These are phyloP conservation scores for Cephus pygmeus DNA, from an alignment of 2,888 invertebrate genomes.

Conservation along the genomic window DNA sequence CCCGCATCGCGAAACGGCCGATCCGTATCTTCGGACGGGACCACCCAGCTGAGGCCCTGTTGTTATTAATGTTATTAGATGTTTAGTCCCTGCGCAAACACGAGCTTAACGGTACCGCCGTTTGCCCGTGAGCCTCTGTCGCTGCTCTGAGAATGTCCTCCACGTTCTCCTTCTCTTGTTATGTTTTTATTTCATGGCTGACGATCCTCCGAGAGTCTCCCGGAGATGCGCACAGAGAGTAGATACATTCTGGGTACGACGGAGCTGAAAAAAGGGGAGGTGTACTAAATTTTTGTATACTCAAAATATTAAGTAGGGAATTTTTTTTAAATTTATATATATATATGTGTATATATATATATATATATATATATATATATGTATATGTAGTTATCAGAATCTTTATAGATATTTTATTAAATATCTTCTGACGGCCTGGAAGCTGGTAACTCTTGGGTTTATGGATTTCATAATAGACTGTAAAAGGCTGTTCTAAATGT, in stretches of 20 bases:
- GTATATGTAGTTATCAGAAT: not conserved
- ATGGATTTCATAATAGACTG: not conserved
- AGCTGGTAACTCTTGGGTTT: not conserved
- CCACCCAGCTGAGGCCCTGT: slow-evolving; percentile 34
- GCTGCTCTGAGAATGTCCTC: not conserved
- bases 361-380: not conserved
- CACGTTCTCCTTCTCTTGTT: not conserved
- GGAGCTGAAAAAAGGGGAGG: too few relatives aligned
- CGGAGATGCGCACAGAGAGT: not conserved
- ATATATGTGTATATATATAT: too few relatives aligned
- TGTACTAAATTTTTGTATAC: not conserved
- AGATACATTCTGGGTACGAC: too few relatives aligned
- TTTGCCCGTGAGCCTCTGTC: not conserved
- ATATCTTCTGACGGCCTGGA: not conserved
- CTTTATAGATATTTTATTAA: not conserved
- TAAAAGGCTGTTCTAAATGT: not conserved
- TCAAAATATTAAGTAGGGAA: not conserved
- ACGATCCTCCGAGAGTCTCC: not conserved
- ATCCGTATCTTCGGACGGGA: slow-evolving; percentile 27
- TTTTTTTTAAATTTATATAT: not conserved
- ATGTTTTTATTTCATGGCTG: too few relatives aligned
- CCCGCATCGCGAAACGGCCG: slow-evolving; percentile 25
- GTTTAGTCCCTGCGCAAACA: slow-evolving; percentile 46
- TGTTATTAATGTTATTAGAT: slow-evolving; percentile 52
- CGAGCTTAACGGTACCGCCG: slow-evolving; percentile 47